Evolutionary conservation across 2,113 vertebrate species (phyloP).

Genomic region (Litocranius walleri): DNA sequence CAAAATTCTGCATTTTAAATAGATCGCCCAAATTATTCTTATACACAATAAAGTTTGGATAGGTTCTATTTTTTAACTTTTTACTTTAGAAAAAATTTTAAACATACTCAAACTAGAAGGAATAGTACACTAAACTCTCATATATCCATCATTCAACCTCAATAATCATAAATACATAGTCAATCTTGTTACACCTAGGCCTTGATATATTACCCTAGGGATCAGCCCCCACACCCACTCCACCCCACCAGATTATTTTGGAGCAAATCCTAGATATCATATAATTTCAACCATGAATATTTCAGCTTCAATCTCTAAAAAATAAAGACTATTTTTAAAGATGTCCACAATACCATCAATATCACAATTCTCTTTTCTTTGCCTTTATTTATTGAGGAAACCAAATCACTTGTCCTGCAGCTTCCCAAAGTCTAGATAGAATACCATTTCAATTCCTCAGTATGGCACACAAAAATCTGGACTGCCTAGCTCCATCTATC

Average conservation of each 20-base stretch:
- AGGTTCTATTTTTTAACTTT: conserved; percentile 8
- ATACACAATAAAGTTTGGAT: neutral
- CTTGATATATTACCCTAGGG: neutral
- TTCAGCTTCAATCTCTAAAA: conserved; percentile 8
- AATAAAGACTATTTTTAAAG: neutral
- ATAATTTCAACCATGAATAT: neutral
- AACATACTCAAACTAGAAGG: neutral
- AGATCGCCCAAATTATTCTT: neutral
- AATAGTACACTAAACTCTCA: neutral
- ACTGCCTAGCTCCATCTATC: neutral
- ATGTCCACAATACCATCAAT: neutral
- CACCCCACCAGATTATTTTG: neutral
- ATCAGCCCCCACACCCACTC: neutral
- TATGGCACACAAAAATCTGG: neutral
- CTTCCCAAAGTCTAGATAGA: neutral
- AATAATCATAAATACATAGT: neutral
- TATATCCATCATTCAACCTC: neutral
- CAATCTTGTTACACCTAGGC: neutral
- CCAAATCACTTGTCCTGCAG: neutral
- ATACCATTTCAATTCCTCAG: neutral
- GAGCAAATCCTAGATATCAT: neutral
- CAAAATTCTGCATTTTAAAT: neutral
- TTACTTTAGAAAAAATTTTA: neutral
- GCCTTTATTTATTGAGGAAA: neutral
- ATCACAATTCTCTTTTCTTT: neutral